Evolutionary conservation across 2,888 invertebrate genomes (phyloP).

Genomic region (Ennomos quercinarius): DNA sequence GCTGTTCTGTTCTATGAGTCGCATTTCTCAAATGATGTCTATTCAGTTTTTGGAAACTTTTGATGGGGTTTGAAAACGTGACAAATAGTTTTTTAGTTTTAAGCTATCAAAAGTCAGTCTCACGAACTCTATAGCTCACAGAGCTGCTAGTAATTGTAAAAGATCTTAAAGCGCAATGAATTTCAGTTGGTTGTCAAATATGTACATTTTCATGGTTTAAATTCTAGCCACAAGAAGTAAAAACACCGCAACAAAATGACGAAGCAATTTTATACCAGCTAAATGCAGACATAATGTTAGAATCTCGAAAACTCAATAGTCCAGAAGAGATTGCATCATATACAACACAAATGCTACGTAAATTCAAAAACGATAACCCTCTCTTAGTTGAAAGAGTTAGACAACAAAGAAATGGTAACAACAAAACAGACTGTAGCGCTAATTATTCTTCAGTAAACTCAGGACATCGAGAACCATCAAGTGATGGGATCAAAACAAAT

Average conservation of each 20-base stretch:
- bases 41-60: too few species aligned
- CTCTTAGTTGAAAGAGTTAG: constrained; percentile 57
- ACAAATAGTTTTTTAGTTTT: too few species aligned
- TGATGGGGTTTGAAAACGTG: too few species aligned
- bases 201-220: background rate
- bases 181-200: too few species aligned
- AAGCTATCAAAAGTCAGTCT: too few species aligned
- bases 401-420: constrained; percentile 39
- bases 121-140: too few species aligned
- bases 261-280: constrained; percentile 65
- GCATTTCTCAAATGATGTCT: too few species aligned
- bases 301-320: constrained; percentile 54
- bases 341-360: constrained; percentile 51
- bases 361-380: constrained; percentile 65
- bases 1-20: too few species aligned
- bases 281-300: constrained; percentile 63
- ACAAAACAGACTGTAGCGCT: constrained; percentile 43
- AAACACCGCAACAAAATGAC: constrained; percentile 51
- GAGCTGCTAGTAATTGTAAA: too few species aligned
- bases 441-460: constrained; percentile 25
- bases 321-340: constrained; percentile 46
- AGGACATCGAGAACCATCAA: constrained; percentile 12
- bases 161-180: too few species aligned
- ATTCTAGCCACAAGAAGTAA: constrained; percentile 61
- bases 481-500: constrained; percentile 6